These are phyloP conservation scores for Saccopteryx leptura DNA, from an alignment of 2,113 vertebrate genomes.

Conservation along the genomic window DNA sequence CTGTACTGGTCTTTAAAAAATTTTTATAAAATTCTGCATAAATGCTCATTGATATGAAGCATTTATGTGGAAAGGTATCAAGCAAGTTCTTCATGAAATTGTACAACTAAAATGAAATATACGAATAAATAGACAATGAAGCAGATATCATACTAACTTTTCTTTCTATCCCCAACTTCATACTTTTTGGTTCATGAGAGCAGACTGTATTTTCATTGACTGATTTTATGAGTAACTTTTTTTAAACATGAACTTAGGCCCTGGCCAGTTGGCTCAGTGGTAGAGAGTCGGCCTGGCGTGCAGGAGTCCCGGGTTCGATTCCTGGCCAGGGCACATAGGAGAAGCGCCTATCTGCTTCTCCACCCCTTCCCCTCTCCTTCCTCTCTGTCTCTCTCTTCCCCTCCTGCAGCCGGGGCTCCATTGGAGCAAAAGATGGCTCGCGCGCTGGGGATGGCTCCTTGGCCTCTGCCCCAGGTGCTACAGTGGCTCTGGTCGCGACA, in stretches of 20 bases:
- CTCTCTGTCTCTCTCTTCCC: too few species aligned
- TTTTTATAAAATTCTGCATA: neutral
- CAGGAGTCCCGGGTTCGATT: too few species aligned
- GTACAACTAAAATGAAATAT: slow-evolving; percentile 11
- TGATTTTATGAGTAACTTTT: neutral
- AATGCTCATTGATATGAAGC: slow-evolving; percentile 1
- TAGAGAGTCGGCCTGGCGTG: too few species aligned
- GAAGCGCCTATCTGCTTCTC: too few species aligned
- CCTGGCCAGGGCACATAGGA: too few species aligned
- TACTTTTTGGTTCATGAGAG: neutral
- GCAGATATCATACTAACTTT: neutral
- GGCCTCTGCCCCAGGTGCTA: too few species aligned
- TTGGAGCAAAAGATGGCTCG: too few species aligned
- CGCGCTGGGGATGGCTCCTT: too few species aligned
- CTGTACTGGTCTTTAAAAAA: neutral
- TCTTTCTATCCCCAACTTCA: neutral
- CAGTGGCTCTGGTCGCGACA: too few species aligned
- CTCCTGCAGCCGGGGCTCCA: too few species aligned
- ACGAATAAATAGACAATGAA: neutral
- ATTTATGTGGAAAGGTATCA: neutral
- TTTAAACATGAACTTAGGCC: neutral
- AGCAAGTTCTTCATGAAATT: slow-evolving; percentile 13
- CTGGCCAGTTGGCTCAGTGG: too few species aligned
- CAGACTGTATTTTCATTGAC: neutral
- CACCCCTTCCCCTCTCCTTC: too few species aligned